Evolutionary conservation across 2,113 vertebrate species (phyloP), one percentile per base, ranked within the genome.

Genomic region (Mirounga angustirostris): DNA sequence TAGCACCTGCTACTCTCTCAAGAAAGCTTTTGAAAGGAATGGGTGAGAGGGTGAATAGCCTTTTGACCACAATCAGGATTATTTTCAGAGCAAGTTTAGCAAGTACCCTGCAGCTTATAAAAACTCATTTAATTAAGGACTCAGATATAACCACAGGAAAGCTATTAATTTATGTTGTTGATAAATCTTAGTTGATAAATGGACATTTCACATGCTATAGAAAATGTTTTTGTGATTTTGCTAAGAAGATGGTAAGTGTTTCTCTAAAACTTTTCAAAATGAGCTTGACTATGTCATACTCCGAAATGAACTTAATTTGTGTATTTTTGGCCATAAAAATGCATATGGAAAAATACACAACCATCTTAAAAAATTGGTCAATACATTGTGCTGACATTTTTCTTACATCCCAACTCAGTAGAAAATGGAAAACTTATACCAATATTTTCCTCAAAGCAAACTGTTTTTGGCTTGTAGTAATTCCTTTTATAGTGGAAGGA

Each of bases 181-280:
- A 84, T 93, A 63, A 36, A 67, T 80, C 88, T 46, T 67, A 21
- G 46, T 90, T 97, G 93, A 94, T 63, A 54, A 93, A 94, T 88
- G 91, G 63, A 33, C 43, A 0, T 71, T 84, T 76, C 69, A 4
- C 46, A 46, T 26, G 43, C 63, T 71, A 54, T 36, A 15, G 74
- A 93, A 87, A 78, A 61, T 6, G 63, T 36, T 83, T 79, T 63
- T 76, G 84, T 56, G 52, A 78, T 82, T 91, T 91, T 84, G 15
- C 30, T 87, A 58, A 81, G 78, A 58, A 76, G 91, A 95, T 93
- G 88, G 95, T 76, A 58, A 97, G 94, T 94, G 95, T 59, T 80
- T 94, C 85, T 88, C 71, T 74, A 59, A 76, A 97, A 89, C 46
- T 91, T 94, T 96, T 80, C 10, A 93, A 93, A 93, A 85, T 89